Evolutionary conservation across 2,113 vertebrate genomes (phyloP).

Genomic region (Myotis davidii): DNA sequence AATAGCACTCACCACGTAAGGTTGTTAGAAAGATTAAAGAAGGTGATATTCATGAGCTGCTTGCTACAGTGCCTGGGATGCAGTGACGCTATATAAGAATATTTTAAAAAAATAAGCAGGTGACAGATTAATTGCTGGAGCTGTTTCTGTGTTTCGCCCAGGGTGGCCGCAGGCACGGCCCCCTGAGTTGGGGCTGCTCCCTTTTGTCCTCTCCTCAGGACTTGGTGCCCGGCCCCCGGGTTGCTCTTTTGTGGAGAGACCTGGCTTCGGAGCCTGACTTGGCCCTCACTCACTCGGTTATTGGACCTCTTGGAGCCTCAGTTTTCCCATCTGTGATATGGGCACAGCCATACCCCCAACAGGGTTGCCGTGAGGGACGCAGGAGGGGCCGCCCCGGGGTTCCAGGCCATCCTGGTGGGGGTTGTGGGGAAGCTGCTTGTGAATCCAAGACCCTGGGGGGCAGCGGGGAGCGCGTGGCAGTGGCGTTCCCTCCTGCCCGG

Average conservation of each 20-base stretch:
- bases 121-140: neutral
- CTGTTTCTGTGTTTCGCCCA: neutral
- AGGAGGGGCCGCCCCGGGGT: neutral
- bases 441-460: neutral
- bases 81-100: neutral
- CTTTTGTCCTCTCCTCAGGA: neutral
- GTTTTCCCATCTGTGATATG: neutral
- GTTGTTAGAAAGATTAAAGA: neutral
- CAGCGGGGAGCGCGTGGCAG: neutral
- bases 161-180: accelerated
- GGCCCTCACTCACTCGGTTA: neutral
- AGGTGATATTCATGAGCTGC: neutral
- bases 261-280: neutral
- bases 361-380: neutral
- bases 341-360: neutral
- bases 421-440: too few species aligned
- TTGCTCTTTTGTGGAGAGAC: neutral
- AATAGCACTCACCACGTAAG: accelerated
- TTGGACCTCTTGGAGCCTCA: neutral
- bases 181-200: accelerated
- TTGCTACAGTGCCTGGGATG: neutral
- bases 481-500: accelerated
- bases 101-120: neutral
- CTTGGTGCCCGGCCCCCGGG: neutral
- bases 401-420: neutral